phyloP scores from a whole-genome alignment of 2,888 invertebrate genomes.

The Portevinia maculata region DNA sequence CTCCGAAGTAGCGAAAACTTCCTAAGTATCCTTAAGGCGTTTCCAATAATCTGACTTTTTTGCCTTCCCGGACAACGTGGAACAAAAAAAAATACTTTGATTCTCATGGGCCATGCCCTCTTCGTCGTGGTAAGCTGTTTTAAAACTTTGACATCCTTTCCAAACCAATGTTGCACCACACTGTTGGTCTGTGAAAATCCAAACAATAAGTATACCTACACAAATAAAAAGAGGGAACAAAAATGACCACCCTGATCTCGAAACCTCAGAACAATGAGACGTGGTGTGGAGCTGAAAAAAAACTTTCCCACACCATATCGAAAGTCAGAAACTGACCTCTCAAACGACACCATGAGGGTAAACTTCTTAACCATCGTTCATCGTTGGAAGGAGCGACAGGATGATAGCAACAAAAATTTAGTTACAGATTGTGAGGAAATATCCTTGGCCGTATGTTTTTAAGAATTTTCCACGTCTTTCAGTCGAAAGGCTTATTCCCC shows the following conservation, averaged over 20 bases:
- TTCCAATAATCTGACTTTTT: constrained; percentile 14
- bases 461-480: too few relatives aligned
- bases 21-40: constrained; percentile 25
- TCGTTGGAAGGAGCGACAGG: background rate
- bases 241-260: constrained; percentile 26
- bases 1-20: constrained; percentile 18
- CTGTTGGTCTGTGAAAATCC: constrained; percentile 28
- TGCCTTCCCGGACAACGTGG: background rate
- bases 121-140: constrained; percentile 29
- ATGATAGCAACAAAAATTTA: background rate
- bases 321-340: constrained; percentile 47
- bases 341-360: constrained; percentile 4
- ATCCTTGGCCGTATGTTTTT: too few relatives aligned
- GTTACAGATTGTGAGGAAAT: background rate
- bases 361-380: constrained; percentile 12
- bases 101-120: constrained; percentile 27
- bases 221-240: constrained; percentile 10
- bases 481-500: too few relatives aligned
- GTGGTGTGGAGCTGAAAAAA: background rate
- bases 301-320: constrained; percentile 36
- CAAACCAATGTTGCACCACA: constrained; percentile 50
- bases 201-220: constrained; percentile 32
- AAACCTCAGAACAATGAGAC: constrained; percentile 29
- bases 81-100: constrained; percentile 1
- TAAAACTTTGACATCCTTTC: constrained; percentile 48